Evolutionary conservation across 2,113 vertebrate genomes (phyloP), one percentile per base, ranked within the genome.

Genomic region (Mugil cephalus): DNA sequence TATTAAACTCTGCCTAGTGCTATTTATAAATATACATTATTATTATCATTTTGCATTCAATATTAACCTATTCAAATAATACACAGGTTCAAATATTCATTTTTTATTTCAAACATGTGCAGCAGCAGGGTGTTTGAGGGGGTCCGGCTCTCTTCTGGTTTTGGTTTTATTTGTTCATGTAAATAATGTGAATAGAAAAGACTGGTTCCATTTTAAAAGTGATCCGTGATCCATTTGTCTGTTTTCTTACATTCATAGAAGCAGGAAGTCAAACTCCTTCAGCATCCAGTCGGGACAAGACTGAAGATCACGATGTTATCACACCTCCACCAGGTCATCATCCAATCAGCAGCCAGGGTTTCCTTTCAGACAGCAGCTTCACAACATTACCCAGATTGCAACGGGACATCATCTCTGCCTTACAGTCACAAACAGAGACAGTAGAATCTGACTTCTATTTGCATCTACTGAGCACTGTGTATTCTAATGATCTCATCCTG

Each of bases 241-340:
- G 1, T 54, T 40, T 63, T 14, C 9, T 4, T 34, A 12, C 15
- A 67, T 77, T 18, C 0, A 14, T 76, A 93, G 92, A 88, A 91
- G 89, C 83, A 92, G 92, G 69, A 94, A 93, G 87, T 93, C 93
- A 0, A 93, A 91, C 83, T 93, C 93, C 45, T 93, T 94, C 58
- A 91, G 87, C 17, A 79, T 92, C 74, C 93, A 93, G 52, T 91
- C 92, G 0, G 93, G 88, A 62, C 84, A 86, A 71, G 92, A 93
- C 62, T 94, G 88, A 83, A 86, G 83, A 76, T 54, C 80, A 55
- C 78, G 85, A 87, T 18, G 70, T 58, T 74, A 59, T 61, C 21
- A 48, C 58, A 8, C 61, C 42, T 21, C 42, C 50, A 38, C 45
- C 9, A 4, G 45, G 48, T 39, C 64, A 63, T 65, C 40, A 70